These are phyloP conservation scores for Gymnopithys bicolor DNA, from an alignment of 2,797 vertebrate species.

Conservation along the genomic window DNA sequence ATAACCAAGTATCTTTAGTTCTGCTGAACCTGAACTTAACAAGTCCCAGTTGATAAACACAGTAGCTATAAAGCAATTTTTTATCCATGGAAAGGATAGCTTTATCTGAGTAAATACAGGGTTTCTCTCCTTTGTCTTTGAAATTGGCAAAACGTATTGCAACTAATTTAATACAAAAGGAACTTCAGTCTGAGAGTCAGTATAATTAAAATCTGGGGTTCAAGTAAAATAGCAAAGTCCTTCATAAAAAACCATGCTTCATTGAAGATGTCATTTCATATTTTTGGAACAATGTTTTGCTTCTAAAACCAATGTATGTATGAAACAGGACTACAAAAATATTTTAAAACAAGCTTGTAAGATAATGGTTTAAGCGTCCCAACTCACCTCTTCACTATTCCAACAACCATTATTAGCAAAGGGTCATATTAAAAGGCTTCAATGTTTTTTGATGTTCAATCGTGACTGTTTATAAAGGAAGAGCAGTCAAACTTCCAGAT, in stretches of 20 bases:
- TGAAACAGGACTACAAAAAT: background rate
- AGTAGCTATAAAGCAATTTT: background rate
- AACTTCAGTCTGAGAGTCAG: background rate
- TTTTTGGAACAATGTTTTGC: background rate
- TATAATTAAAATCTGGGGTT: background rate
- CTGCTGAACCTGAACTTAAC: background rate
- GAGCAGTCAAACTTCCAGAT: background rate
- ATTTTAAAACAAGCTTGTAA: background rate
- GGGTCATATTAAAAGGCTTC: background rate
- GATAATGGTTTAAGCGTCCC: background rate
- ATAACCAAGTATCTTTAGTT: conserved; percentile 24
- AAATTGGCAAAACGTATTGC: background rate
- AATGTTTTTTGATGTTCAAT: background rate
- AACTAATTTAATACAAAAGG: background rate
- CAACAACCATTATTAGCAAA: background rate
- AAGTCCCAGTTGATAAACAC: conserved; percentile 3
- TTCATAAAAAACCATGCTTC: background rate
- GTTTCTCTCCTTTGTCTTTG: background rate
- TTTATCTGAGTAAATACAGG: background rate
- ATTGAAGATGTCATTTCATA: background rate
- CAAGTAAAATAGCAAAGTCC: background rate
- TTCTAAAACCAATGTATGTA: background rate
- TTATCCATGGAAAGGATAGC: background rate
- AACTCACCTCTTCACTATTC: background rate
- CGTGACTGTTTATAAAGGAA: background rate